Evolutionary conservation across 2,888 invertebrate species (phyloP).

Genomic region (Drosophila longiperda): DNA sequence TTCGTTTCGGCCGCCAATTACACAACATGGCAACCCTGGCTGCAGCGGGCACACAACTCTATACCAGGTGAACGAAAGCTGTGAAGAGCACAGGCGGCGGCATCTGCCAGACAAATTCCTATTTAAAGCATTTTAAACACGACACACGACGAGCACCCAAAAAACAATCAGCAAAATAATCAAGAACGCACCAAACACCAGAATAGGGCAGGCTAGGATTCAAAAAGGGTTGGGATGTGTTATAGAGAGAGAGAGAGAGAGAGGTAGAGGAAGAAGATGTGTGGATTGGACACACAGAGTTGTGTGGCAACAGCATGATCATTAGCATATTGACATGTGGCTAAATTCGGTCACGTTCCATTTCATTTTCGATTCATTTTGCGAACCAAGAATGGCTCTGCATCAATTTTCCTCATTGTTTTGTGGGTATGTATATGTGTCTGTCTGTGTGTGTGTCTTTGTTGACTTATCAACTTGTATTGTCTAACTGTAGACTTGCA

Average conservation of each 20-base stretch:
- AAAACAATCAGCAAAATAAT: slow-evolving; percentile 49
- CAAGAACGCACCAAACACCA: slow-evolving; percentile 8
- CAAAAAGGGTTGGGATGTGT: neutral
- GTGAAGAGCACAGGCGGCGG: neutral
- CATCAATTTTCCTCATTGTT: slow-evolving; percentile 67
- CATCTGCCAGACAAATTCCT: slow-evolving; percentile 13
- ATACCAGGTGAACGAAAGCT: neutral
- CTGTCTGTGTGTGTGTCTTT: neutral
- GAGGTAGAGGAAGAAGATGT: neutral
- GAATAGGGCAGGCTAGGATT: neutral
- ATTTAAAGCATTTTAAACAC: slow-evolving; percentile 45
- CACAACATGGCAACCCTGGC: slow-evolving; percentile 56
- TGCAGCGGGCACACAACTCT: slow-evolving; percentile 9
- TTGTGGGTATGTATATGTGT: slow-evolving; percentile 3
- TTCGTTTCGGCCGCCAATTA: slow-evolving; percentile 78
- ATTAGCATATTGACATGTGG: slow-evolving; percentile 79
- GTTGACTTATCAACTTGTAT: slow-evolving; percentile 57
- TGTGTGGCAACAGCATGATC: slow-evolving; percentile 50
- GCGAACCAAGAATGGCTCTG: slow-evolving; percentile 39
- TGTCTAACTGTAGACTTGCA: slow-evolving; percentile 22
- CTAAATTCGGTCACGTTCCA: slow-evolving; percentile 79
- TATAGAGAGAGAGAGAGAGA: neutral
- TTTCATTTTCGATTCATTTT: slow-evolving; percentile 64
- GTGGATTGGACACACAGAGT: neutral
- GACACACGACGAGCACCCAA: neutral